Evolutionary conservation across 2,797 vertebrate species (phyloP).

Genomic region (Micrastur ruficollis): DNA sequence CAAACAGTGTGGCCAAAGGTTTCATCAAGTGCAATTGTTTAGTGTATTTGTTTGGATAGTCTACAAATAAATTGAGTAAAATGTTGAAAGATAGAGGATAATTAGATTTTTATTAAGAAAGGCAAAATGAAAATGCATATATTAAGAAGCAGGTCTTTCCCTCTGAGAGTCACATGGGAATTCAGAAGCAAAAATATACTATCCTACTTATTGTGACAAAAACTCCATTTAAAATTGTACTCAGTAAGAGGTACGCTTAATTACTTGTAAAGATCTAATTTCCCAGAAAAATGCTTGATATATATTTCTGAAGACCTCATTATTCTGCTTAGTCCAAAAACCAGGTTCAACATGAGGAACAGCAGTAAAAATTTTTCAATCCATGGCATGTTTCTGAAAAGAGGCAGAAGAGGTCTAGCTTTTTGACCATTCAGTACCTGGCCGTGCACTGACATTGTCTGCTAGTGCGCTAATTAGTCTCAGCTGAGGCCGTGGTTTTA

Average conservation of each 20-base stretch:
- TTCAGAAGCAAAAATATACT: not conserved
- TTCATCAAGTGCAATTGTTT: not conserved
- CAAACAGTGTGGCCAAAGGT: not conserved
- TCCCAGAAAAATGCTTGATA: not conserved
- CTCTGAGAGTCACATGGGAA: not conserved
- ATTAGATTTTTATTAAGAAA: not conserved
- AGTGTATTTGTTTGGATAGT: not conserved
- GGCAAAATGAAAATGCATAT: not conserved
- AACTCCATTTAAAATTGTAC: not conserved
- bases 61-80: not conserved
- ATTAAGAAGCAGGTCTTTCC: not conserved
- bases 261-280: not conserved
- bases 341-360: not conserved
- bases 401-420: not conserved
- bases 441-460: not conserved
- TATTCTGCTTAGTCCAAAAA: not conserved
- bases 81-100: not conserved
- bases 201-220: not conserved
- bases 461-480: not conserved
- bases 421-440: not conserved
- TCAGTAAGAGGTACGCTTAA: not conserved
- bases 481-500: not conserved
- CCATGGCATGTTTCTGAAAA: not conserved
- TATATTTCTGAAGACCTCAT: not conserved
- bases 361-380: not conserved